Conservation (phyloP, 2,113 vertebrate species). For the Lophochroa leadbeateri region DNA sequence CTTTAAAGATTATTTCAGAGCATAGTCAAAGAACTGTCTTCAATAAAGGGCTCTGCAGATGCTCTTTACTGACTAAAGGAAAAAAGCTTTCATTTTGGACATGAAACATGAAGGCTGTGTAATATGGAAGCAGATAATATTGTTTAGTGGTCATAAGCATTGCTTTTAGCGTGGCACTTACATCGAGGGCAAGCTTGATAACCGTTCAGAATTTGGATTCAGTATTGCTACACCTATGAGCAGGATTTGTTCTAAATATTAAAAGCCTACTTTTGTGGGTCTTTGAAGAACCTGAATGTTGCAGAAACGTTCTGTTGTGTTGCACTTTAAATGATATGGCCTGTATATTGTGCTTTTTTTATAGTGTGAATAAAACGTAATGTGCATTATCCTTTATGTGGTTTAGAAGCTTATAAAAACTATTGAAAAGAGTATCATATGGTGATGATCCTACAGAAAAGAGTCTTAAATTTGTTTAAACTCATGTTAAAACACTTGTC, state of each 20-base stretch:
- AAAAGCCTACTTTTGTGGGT: conserved; percentile 49
- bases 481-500: background rate
- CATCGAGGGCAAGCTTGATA: conserved; percentile 10
- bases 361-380: conserved; percentile 68
- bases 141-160: background rate
- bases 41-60: background rate
- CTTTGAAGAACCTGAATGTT: conserved; percentile 55
- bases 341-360: conserved; percentile 75
- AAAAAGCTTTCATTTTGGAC: background rate
- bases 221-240: background rate
- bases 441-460: conserved; percentile 9
- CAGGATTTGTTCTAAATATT: conserved; percentile 25
- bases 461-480: conserved; percentile 44
- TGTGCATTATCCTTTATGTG: conserved; percentile 59
- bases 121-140: conserved; percentile 7
- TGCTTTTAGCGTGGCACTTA: conserved; percentile 9
- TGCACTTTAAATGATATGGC: conserved; percentile 77
- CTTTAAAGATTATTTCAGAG: background rate
- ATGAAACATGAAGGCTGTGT: background rate
- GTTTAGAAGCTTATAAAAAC: conserved; percentile 54
- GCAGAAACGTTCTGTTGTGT: conserved; percentile 70
- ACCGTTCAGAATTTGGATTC: conserved; percentile 6
- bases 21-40: background rate
- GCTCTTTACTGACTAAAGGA: conserved; percentile 31
- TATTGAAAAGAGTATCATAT: conserved; percentile 40